Conservation (phyloP, 92 coral and sea anemone genomes). For the Porites evermanni region DNA sequence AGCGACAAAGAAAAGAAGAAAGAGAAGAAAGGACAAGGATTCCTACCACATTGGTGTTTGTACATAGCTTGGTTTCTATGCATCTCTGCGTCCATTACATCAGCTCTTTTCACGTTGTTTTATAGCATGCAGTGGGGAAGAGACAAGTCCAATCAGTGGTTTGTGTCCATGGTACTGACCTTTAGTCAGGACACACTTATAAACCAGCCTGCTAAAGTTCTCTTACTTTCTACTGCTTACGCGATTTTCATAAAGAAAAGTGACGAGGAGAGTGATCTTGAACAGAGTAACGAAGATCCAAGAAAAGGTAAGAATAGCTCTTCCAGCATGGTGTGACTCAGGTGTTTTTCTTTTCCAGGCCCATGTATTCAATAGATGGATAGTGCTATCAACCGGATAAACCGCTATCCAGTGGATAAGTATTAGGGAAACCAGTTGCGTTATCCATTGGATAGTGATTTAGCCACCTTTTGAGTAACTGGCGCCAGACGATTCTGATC, state of each 20-base stretch:
- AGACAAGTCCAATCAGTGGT: constrained; percentile 76
- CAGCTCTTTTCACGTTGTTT: constrained; percentile 71
- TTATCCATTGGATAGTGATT: too few species aligned
- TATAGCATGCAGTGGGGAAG: constrained; percentile 86
- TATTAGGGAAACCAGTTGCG: too few species aligned
- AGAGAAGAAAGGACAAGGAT: constrained; percentile 17
- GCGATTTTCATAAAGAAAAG: constrained; percentile 72
- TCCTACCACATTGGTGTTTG: constrained; percentile 69
- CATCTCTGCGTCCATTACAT: constrained; percentile 51
- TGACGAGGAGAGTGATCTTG: constrained; percentile 56
- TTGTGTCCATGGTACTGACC: constrained; percentile 59
- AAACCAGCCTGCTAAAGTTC: constrained; percentile 73
- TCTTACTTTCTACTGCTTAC: constrained; percentile 57
- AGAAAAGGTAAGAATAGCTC: constrained; percentile 17
- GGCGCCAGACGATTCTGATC: too few species aligned
- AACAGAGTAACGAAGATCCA: constrained; percentile 15
- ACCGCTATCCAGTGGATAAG: too few species aligned
- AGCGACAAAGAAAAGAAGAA: constrained; percentile 1
- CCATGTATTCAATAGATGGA: too few species aligned
- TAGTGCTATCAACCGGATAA: too few species aligned
- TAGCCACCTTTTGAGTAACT: too few species aligned
- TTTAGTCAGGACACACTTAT: constrained; percentile 72
- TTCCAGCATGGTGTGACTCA: background rate
- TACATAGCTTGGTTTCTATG: constrained; percentile 72
- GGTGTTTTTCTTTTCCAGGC: too few species aligned